These are phyloP conservation scores for Phyllotreta cruciferae DNA, from an alignment of 2,888 invertebrate species.

Conservation along the genomic window DNA sequence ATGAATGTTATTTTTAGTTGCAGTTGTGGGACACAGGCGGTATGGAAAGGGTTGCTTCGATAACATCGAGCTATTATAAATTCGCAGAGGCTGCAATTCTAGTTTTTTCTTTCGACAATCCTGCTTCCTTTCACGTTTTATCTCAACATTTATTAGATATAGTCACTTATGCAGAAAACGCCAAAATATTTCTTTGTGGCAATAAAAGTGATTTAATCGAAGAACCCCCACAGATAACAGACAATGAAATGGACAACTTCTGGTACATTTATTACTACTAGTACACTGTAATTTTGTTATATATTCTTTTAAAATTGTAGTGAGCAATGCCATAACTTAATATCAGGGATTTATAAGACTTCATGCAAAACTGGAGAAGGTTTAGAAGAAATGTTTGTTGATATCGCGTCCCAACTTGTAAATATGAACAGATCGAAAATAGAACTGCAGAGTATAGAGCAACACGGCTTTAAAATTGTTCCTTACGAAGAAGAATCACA, in stretches of 20 bases:
- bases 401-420: constrained; percentile 82
- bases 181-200: constrained; percentile 93
- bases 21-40: constrained; percentile 97
- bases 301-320: constrained; percentile 61
- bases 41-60: constrained; percentile 94
- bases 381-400: constrained; percentile 89
- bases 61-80: constrained; percentile 95
- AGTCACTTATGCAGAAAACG: constrained; percentile 92
- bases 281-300: not conserved
- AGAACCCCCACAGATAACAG: constrained; percentile 81
- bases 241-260: constrained; percentile 88
- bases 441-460: constrained; percentile 80
- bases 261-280: constrained; percentile 65
- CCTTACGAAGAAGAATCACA: constrained; percentile 64
- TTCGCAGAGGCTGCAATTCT: constrained; percentile 94
- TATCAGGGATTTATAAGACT: constrained; percentile 87
- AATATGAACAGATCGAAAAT: constrained; percentile 83
- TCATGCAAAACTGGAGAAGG: constrained; percentile 89
- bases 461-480: constrained; percentile 78
- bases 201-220: constrained; percentile 84
- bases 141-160: constrained; percentile 93
- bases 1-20: constrained; percentile 65
- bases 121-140: constrained; percentile 89
- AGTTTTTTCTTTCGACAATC: constrained; percentile 89
- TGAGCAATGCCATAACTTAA: constrained; percentile 90